phyloP scores from a whole-genome alignment of 2,113 vertebrate species.

The Kryptolebias marmoratus region DNA sequence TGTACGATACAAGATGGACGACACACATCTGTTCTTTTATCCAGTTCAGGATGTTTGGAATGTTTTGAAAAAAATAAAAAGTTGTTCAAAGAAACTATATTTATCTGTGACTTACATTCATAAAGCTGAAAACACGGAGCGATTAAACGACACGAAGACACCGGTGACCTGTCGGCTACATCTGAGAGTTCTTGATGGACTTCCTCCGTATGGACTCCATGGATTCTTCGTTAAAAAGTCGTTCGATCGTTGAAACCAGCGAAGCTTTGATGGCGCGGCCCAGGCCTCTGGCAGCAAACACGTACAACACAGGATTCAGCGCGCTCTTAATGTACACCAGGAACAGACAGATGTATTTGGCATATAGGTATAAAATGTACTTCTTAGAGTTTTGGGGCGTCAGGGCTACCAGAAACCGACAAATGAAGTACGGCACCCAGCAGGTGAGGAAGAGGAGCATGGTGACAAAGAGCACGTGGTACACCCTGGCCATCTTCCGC shows the following conservation, averaged over 20 bases:
- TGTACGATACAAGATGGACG: neutral
- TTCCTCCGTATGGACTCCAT: slow-evolving; percentile 74
- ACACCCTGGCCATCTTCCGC: slow-evolving; percentile 72
- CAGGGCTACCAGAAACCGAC: slow-evolving; percentile 73
- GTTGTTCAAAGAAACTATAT: neutral
- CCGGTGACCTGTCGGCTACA: slow-evolving; percentile 43
- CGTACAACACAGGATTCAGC: slow-evolving; percentile 82
- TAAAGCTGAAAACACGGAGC: neutral
- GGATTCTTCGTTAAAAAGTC: slow-evolving; percentile 79
- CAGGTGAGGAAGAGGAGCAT: slow-evolving; percentile 83
- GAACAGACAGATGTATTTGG: slow-evolving; percentile 72
- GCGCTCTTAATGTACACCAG: slow-evolving; percentile 81
- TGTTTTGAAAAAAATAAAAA: neutral
- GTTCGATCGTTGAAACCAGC: slow-evolving; percentile 75
- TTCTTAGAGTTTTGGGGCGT: rapidly evolving
- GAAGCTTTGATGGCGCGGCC: slow-evolving; percentile 73
- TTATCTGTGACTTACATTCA: neutral
- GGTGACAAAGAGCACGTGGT: slow-evolving; percentile 79
- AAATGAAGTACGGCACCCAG: slow-evolving; percentile 83
- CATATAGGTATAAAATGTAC: rapidly evolving
- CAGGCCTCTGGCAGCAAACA: slow-evolving; percentile 79
- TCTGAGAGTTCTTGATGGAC: slow-evolving; percentile 74
- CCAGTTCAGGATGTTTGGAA: neutral
- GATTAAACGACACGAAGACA: neutral
- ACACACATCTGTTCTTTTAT: neutral